Percentiles rank a stretch among this genome's conserved stretches.
Evolutionary conservation across 2,888 invertebrate genomes (phyloP).

Genomic region (Dryobota labecula): DNA sequence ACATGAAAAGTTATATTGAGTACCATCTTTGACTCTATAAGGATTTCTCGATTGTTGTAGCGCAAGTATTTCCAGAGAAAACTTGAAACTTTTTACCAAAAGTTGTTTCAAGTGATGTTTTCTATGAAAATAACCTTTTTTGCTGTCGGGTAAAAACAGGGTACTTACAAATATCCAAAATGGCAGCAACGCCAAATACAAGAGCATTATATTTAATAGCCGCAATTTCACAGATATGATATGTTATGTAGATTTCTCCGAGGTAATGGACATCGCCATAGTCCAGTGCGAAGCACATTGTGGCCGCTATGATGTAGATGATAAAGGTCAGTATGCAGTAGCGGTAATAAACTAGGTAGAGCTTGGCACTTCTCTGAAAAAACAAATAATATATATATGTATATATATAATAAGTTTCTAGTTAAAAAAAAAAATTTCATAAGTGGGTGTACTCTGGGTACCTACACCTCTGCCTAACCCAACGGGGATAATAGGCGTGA

Average conservation of each 20-base stretch:
- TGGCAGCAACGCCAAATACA: neutral
- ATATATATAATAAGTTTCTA: too few relatives aligned
- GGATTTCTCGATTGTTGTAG: too few relatives aligned
- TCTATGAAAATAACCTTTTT: neutral
- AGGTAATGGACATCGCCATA: neutral
- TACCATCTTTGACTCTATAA: neutral
- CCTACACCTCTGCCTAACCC: neutral
- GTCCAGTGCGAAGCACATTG: neutral
- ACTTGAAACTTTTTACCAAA: neutral
- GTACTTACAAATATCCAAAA: slow-evolving; percentile 33
- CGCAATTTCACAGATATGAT: neutral
- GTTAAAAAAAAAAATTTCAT: neutral
- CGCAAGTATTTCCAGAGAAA: neutral
- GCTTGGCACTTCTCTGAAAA: slow-evolving; percentile 33
- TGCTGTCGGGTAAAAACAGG: neutral
- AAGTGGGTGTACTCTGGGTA: neutral
- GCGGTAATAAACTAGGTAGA: slow-evolving; percentile 22
- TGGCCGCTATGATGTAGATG: slow-evolving; percentile 2
- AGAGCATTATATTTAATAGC: accelerated
- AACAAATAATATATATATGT: too few relatives aligned
- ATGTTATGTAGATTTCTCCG: slow-evolving; percentile 28
- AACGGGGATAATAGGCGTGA: neutral
- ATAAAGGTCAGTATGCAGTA: slow-evolving; percentile 33
- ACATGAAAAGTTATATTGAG: neutral
- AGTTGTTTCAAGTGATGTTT: neutral